Evolutionary conservation across 2,888 invertebrate genomes (phyloP).

Genomic region (Drosophila gaucha): DNA sequence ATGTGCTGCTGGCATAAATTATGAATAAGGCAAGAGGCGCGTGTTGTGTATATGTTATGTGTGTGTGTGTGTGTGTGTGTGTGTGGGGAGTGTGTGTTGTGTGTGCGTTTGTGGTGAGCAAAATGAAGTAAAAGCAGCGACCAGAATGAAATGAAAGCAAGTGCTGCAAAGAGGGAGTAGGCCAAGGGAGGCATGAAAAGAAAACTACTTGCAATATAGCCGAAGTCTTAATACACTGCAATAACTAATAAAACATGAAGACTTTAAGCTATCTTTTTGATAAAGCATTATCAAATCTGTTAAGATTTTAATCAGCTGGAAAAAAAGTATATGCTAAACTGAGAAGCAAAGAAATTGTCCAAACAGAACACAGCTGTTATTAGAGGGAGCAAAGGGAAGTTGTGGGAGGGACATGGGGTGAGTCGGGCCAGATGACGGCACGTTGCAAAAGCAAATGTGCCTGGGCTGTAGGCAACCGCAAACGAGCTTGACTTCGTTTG

Average conservation of each 20-base stretch:
- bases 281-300: background rate
- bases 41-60: conserved; percentile 41
- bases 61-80: conserved; percentile 17
- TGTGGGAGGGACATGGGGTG: conserved; percentile 10
- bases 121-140: conserved; percentile 72
- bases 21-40: conserved; percentile 72
- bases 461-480: conserved; percentile 76
- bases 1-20: conserved; percentile 80
- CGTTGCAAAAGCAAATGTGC: conserved; percentile 65
- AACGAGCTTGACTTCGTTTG: conserved; percentile 78
- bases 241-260: background rate
- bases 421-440: conserved; percentile 5
- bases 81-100: conserved; percentile 25
- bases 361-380: conserved; percentile 21
- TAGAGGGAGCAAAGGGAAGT: background rate
- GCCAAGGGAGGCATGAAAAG: conserved; percentile 16
- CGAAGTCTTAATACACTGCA: conserved; percentile 42
- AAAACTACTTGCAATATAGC: conserved; percentile 17
- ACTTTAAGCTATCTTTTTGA: too few relatives aligned
- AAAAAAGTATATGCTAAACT: background rate
- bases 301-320: conserved; percentile 1
- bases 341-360: conserved; percentile 63
- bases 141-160: conserved; percentile 76
- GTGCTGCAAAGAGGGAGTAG: conserved; percentile 43
- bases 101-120: conserved; percentile 56